Conservation (phyloP, 2,888 invertebrate genomes). For the Heteromyza rotundicornis region DNA sequence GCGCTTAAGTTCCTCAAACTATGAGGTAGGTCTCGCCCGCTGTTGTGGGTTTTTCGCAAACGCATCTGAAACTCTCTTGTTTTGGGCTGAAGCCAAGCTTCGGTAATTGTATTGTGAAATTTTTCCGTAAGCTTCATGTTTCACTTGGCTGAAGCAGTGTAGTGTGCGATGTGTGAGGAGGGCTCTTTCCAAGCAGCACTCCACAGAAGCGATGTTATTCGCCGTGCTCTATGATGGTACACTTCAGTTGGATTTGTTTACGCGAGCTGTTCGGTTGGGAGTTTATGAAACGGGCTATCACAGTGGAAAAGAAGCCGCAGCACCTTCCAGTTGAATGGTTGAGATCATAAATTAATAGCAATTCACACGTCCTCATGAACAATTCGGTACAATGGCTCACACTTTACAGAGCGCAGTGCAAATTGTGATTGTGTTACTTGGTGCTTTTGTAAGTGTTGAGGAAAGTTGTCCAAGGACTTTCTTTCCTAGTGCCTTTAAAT, state of each 20-base stretch:
- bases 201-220: slow-evolving; percentile 41
- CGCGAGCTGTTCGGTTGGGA: slow-evolving; percentile 40
- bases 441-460: slow-evolving; percentile 16
- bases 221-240: slow-evolving; percentile 36
- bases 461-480: too few relatives aligned
- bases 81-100: background rate
- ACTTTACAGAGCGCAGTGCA: slow-evolving; percentile 35
- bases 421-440: slow-evolving; percentile 13
- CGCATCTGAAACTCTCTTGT: background rate
- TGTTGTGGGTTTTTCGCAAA: background rate
- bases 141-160: slow-evolving; percentile 49
- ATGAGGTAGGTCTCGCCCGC: background rate
- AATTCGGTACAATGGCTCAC: slow-evolving; percentile 40
- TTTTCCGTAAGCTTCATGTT: slow-evolving; percentile 24
- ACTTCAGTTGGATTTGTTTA: slow-evolving; percentile 46
- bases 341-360: slow-evolving; percentile 12
- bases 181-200: slow-evolving; percentile 2
- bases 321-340: too few relatives aligned
- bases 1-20: background rate
- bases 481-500: too few relatives aligned
- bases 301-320: background rate
- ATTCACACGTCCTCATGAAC: slow-evolving; percentile 26
- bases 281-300: background rate
- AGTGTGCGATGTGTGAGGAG: slow-evolving; percentile 11
- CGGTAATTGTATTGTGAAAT: background rate